Evolutionary conservation across 2,888 invertebrate genomes (phyloP).

Genomic region (Cosmopolites sordidus): DNA sequence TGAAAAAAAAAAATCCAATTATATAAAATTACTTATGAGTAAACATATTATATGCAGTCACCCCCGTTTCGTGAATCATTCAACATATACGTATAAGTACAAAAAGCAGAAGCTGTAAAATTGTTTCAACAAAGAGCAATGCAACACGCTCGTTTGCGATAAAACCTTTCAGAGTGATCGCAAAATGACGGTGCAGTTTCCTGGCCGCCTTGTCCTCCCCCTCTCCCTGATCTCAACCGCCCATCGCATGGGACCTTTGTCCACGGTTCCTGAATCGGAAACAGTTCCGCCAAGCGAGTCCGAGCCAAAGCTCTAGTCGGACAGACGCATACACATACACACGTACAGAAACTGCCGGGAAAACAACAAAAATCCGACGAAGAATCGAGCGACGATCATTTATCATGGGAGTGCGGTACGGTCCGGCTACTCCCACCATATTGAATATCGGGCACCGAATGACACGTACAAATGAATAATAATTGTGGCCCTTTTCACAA

Average conservation of each 20-base stretch:
- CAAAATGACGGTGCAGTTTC: not conserved
- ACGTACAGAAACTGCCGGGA: conserved; percentile 24
- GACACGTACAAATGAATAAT: conserved; percentile 52
- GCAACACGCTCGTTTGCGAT: too few species aligned
- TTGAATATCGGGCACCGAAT: conserved; percentile 50
- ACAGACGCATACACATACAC: not conserved
- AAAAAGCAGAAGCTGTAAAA: too few species aligned
- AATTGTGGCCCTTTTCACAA: conserved; percentile 47
- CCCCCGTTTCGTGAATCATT: too few species aligned
- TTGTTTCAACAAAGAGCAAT: too few species aligned
- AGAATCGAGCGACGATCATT: conserved; percentile 47
- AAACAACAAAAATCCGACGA: conserved; percentile 41
- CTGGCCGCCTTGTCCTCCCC: too few species aligned
- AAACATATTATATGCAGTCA: too few species aligned
- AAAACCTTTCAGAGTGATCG: too few species aligned
- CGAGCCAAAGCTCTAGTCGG: not conserved
- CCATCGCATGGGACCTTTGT: not conserved
- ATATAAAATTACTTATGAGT: too few species aligned
- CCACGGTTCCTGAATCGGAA: not conserved
- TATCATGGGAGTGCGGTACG: conserved; percentile 48
- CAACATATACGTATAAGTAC: too few species aligned
- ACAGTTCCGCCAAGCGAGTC: not conserved
- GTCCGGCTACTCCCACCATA: conserved; percentile 50
- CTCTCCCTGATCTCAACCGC: not conserved
- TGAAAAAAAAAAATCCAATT: too few species aligned